phyloP scores from a whole-genome alignment of 2,113 vertebrate genomes.

The Poicephalus meyeri region DNA sequence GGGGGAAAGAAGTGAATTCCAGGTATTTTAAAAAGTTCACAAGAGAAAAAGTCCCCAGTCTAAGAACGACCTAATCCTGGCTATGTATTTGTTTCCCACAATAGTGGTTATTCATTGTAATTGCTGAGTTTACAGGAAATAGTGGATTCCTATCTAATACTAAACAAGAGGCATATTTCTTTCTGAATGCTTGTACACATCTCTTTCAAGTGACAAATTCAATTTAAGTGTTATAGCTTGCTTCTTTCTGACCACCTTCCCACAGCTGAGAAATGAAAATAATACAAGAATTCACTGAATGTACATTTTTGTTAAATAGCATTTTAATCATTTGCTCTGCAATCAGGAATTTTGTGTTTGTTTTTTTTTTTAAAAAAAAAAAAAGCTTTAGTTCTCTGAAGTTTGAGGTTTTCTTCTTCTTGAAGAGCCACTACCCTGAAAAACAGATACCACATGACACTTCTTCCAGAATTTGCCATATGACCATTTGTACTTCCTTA shows the following conservation, averaged over 20 bases:
- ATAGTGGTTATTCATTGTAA: background rate
- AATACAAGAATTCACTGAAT: background rate
- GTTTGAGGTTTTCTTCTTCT: background rate
- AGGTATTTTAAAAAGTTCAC: background rate
- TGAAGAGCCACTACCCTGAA: background rate
- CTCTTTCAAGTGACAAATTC: background rate
- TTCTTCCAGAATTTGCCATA: background rate
- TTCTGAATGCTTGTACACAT: background rate
- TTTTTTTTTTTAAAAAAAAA: too few species aligned
- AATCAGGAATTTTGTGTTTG: background rate
- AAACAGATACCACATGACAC: background rate
- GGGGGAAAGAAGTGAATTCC: background rate
- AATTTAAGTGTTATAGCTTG: background rate
- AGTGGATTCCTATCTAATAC: background rate
- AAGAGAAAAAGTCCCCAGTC: background rate
- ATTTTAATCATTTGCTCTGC: background rate
- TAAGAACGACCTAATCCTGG: background rate
- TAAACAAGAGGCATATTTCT: background rate
- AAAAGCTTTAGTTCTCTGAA: background rate
- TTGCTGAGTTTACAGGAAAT: constrained; percentile 23
- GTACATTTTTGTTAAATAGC: background rate
- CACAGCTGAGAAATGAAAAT: background rate
- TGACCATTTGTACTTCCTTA: background rate
- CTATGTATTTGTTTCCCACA: background rate
- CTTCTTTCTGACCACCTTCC: background rate